Base-by-base conservation (phyloP, 2,888 invertebrate genomes). In the Ceriagrion tenellum region DNA sequence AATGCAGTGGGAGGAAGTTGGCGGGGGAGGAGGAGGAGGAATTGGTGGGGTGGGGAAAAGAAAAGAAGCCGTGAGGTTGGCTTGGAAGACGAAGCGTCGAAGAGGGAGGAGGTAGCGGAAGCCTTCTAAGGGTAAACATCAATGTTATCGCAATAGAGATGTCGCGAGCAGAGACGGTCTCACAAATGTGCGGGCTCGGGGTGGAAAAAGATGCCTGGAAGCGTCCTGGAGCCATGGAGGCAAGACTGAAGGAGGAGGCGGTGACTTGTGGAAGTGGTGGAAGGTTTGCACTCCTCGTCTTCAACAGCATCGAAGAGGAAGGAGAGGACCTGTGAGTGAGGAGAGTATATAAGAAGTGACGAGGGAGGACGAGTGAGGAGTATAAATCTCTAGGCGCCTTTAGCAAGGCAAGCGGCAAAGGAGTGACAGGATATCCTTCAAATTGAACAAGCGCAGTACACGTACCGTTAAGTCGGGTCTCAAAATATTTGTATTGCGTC, bases 91-190 rank as follows among this genome's bases (percentile, higher is more conserved):
- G 81, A 35, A 10, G 30, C 26, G 81, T 8, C 10, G 13, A 13
- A n/a, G 81, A 13, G 30, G 81, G 81, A 81, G 26, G 23, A 13
- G 81, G 30, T 4, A 13, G 90, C 30, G 56, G 55, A 56, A 35
- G 69, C 47, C 93, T 63, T 93, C 69, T 47, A 69, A 47, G 93
- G 74, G 93, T 93, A 93, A 93, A 93, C 93, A 93, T 74, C 63
- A 93, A 93, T 93, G 93, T 93, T 93, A 93, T 93, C 69, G 69
- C 93, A 93, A 47, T 69, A 69, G 93, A 91, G 91, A 40, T 63
- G 93, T 93, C 93, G 93, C 16, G 93, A 93, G 93, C 93, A 91
- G 59, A 93, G 40, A 63, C 74, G 81, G 81, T 16, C 81, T 81
- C 81, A 59, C 59, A 81, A 81, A 81, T 81, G 81, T 81, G 81